Base-by-base conservation (phyloP, 2,888 invertebrate genomes). In the Ommatoiulus sabulosus region DNA sequence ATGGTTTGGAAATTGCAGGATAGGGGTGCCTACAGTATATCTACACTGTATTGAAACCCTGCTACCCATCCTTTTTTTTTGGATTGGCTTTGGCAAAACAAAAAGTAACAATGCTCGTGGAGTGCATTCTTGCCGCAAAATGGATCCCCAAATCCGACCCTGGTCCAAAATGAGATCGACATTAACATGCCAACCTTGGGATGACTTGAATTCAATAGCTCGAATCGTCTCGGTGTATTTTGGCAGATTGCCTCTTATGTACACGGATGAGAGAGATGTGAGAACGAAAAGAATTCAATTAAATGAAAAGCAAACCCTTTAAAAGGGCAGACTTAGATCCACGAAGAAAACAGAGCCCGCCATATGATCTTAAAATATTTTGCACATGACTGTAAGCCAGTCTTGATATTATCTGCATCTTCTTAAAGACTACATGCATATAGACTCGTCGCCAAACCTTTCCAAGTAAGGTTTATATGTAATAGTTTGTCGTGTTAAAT, bases 161-260 rank as follows among this genome's bases (percentile, higher is more conserved):
- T 63, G 20, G 63, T 63, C 4, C 63, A 63, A 63, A 63, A n/a
- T 63, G 20, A 20, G 63, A 63, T 63, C 20, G 63, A n/a, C 63
- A 63, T 63, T 63, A 63, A 63, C 63, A 20, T 63, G 20, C 63
- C 63, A 63, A 63, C 63, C 63, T 63, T 63, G 63, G 20, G 17
- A 63, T 63, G 63, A 63, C 63, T 63, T 7, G 63, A 63, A 63
- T 63, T 63, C 63, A 63, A 63, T 63, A 63, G 63, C 63, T 63
- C 63, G 63, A 63, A 63, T 63, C 63, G 63, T 63, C 63, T 20
- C 20, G 6, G 5, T 20, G 20, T 20, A 63, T n/a, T 63, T 63
- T 63, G 63, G 63, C 63, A 63, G 63, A 63, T 63, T 63, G 63
- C 63, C 63, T 63, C 20, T 63, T 63, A 63, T 15, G 15, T 52